These are phyloP conservation scores for Aporophyla lueneburgensis DNA, from an alignment of 2,888 invertebrate species.

Conservation along the genomic window DNA sequence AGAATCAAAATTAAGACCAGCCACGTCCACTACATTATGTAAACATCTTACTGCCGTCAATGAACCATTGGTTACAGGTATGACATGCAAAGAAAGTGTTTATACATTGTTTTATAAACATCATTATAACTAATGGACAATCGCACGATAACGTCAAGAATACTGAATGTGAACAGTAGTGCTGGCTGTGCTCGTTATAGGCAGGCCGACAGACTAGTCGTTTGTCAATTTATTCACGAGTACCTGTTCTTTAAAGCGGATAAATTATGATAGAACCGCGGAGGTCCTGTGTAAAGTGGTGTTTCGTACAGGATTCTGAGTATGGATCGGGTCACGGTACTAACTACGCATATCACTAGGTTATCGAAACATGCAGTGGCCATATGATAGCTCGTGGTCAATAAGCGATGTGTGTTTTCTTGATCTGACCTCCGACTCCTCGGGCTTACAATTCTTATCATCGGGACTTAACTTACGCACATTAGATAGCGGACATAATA, in stretches of 20 bases:
- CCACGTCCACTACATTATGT: slow-evolving; percentile 48
- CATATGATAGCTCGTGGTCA: slow-evolving; percentile 83
- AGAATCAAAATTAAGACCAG: slow-evolving; percentile 33
- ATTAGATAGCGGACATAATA: slow-evolving; percentile 88
- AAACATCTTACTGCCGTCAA: slow-evolving; percentile 54
- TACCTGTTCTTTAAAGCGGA: slow-evolving; percentile 29
- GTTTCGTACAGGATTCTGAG: slow-evolving; percentile 71
- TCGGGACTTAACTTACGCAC: slow-evolving; percentile 82
- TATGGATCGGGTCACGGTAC: slow-evolving; percentile 79
- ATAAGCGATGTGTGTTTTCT: slow-evolving; percentile 83
- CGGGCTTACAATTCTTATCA: slow-evolving; percentile 83
- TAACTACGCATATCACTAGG: slow-evolving; percentile 76
- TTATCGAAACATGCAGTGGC: slow-evolving; percentile 86
- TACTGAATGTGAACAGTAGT: slow-evolving; percentile 72
- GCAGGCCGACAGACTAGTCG: slow-evolving; percentile 39
- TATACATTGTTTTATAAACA: slow-evolving; percentile 83
- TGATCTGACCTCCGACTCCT: slow-evolving; percentile 82
- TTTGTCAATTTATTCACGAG: slow-evolving; percentile 50
- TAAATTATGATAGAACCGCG: slow-evolving; percentile 52
- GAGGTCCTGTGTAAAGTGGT: slow-evolving; percentile 68
- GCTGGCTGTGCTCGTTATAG: slow-evolving; percentile 67
- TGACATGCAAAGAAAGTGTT: slow-evolving; percentile 75
- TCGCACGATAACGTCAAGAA: slow-evolving; percentile 79
- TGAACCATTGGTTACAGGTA: slow-evolving; percentile 67
- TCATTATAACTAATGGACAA: slow-evolving; percentile 80